Evolutionary conservation across 2,113 vertebrate genomes (phyloP), one percentile per base, ranked within the genome.

Genomic region (Nycticorax nycticorax): DNA sequence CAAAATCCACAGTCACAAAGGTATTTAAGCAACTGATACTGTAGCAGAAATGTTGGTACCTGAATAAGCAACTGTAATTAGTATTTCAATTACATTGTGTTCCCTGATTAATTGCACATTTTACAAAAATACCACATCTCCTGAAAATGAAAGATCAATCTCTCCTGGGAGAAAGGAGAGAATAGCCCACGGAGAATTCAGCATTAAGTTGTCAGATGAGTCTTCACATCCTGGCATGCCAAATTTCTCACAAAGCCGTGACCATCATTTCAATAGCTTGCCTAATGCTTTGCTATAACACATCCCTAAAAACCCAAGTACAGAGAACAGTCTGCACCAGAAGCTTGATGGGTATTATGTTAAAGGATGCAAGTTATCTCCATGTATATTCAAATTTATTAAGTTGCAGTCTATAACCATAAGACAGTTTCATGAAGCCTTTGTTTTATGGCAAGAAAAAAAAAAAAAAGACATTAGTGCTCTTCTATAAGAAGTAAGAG

Each of bases 1-100:
- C 21, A 30, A 93, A 95, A 74, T 84, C 59, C 41, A 66, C 56
- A 60, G 81, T 79, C 87, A 93, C 48, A 85, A 85, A 56, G 11
- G 17, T 89, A 73, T 73, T 92, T 73, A 82, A 81, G 35, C 35
- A 95, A 88, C n/a, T 64, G 50, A 64, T 45, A 76, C 6, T 82
- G 32, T 47, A 82, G 32, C 48, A 83, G 71, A 83, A 82, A 53
- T 82, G 53, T 22, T 89, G 33, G 33, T 90, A 93, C 57, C 78
- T 92, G 74, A 85, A 95, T 85, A 88, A 95, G 43, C 14, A 87
- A 64, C 24, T 64, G 39, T 60, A 88, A 85, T 94, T 69, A 82
- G 66, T 76, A 68, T 85, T 91, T 79, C 56, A 91, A 52, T 78
- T 82, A 66, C 39, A 62, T 45, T 88, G 12, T 89, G 33, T 88